These are phyloP conservation scores for Drosophila ercepeae DNA, from an alignment of 1,140 invertebrate genomes.

Conservation along the genomic window DNA sequence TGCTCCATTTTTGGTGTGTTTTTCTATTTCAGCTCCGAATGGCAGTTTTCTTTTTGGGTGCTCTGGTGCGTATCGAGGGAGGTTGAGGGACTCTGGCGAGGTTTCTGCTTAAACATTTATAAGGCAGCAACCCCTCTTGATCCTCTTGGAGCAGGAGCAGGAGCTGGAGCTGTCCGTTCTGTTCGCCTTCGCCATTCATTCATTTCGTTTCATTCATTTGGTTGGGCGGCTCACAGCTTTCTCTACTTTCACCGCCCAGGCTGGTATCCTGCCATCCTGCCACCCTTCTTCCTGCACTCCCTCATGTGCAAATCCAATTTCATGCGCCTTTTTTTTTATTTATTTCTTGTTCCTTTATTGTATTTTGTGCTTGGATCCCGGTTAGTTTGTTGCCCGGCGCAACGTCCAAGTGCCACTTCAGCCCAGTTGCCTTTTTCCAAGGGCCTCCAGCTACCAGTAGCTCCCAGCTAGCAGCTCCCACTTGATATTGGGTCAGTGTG, in stretches of 20 bases:
- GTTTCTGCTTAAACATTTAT: slow-evolving; percentile 43
- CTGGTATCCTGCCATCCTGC: not conserved
- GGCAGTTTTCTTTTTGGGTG: slow-evolving; percentile 1
- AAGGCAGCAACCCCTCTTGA: slow-evolving; percentile 17
- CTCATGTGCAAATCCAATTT: slow-evolving; percentile 69
- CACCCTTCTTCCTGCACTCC: slow-evolving; percentile 2
- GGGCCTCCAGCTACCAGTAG: slow-evolving; percentile 2
- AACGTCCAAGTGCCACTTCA: slow-evolving; percentile 45
- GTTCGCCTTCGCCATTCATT: slow-evolving; percentile 38
- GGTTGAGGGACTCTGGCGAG: not conserved
- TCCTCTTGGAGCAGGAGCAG: no score
- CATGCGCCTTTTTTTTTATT: slow-evolving; percentile 57
- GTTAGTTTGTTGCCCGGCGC: slow-evolving; percentile 43
- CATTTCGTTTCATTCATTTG: slow-evolving; percentile 62
- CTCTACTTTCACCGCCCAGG: slow-evolving; percentile 8
- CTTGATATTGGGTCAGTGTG: slow-evolving; percentile 26
- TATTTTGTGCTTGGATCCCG: slow-evolving; percentile 7
- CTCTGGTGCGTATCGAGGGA: slow-evolving; percentile 1
- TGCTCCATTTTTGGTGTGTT: slow-evolving; percentile 18
- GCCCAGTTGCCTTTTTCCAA: slow-evolving; percentile 27
- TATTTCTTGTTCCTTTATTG: slow-evolving; percentile 26
- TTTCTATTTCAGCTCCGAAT: slow-evolving; percentile 25
- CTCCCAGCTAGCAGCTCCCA: not conserved
- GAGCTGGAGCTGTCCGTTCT: slow-evolving; percentile 10
- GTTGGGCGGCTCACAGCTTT: slow-evolving; percentile 11